Evolutionary conservation across 2,797 vertebrate genomes (phyloP), one percentile per base, ranked within the genome.

Genomic region (Pipistrellus nathusii): DNA sequence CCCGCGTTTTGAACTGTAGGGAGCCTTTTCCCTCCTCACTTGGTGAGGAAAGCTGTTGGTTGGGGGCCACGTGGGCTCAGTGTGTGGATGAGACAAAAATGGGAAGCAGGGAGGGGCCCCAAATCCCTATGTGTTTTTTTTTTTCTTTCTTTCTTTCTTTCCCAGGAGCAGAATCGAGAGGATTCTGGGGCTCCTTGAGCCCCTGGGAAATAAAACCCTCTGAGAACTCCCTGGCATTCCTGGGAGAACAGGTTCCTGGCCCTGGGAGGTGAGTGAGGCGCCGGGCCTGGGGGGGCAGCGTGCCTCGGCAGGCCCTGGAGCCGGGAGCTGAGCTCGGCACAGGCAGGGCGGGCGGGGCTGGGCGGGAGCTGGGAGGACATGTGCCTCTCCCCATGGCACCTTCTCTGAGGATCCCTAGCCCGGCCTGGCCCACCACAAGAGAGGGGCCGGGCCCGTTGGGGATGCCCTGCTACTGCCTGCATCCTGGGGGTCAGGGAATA

Each of bases 171-270:
- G 71, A 69, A 81, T 92, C 23, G 11, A 96, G 82, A 90, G 93
- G 76, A 92, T 92, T 96, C 87, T 94, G 88, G 95, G 86, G 82
- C 44, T 97, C 64, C 75, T 59, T 73, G 75, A 95, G 95, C 96
- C 95, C 91, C 96, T 97, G 97, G 97, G 97, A 98, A 98, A 98
- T 97, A 96, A 96, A 98, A 97, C 97, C 96, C 97, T 98, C 97
- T 97, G 97, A 97, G 97, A 97, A 97, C 97, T 98, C 98, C 96
- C 97, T 96, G 96, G 96, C 98, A 98, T 98, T 98, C 98, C 98
- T 94, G 97, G 98, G 98, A 98, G 98, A 98, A 98, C 98, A 98
- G 98, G 98, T 98, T 98, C 98, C 97, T 98, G 97, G 96, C 95
- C 95, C 92, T 93, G 95, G 89, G 96, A 97, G 93, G 94, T 66